These are phyloP conservation scores for Darwinula stevensoni DNA, from an alignment of 2,888 invertebrate genomes.

Conservation along the genomic window DNA sequence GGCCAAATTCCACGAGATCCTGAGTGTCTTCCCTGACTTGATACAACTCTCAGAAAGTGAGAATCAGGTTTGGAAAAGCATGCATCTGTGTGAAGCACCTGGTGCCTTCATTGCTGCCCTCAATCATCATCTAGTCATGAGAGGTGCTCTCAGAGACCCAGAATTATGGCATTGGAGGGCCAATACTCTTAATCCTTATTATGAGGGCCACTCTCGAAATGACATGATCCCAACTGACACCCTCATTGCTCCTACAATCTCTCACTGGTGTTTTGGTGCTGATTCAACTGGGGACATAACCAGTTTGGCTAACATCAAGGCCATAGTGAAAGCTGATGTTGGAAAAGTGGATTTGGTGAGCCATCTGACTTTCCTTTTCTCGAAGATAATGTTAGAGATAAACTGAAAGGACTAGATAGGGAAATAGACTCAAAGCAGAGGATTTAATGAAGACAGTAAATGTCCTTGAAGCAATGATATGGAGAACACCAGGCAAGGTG, in stretches of 20 bases:
- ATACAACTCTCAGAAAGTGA: conserved; percentile 9
- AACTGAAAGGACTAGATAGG: no score
- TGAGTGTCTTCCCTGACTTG: conserved; percentile 13
- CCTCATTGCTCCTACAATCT: conserved; percentile 39
- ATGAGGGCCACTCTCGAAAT: conserved; percentile 46
- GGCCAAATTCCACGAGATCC: conserved; percentile 65
- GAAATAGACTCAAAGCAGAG: no score
- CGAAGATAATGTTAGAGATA: no score
- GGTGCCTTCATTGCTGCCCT: conserved; percentile 75
- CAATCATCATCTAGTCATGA: conserved; percentile 56
- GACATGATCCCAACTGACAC: conserved; percentile 58
- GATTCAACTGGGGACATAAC: conserved; percentile 65
- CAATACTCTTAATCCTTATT: conserved; percentile 63
- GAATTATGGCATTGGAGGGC: conserved; percentile 48
- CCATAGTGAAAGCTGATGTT: no score
- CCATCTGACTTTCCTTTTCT: no score
- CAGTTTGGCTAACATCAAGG: no score
- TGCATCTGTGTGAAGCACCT: conserved; percentile 92
- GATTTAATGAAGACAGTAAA: no score
- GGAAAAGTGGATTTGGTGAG: no score
- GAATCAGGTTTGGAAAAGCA: conserved; percentile 29
- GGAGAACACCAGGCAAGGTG: no score
- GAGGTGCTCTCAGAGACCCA: neutral
- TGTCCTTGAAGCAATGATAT: no score
- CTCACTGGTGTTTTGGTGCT: conserved; percentile 56